Percentiles rank a stretch among this genome's conserved stretches.
phyloP scores from a whole-genome alignment of 2,797 vertebrate genomes.

The Enteromius anoplus region DNA sequence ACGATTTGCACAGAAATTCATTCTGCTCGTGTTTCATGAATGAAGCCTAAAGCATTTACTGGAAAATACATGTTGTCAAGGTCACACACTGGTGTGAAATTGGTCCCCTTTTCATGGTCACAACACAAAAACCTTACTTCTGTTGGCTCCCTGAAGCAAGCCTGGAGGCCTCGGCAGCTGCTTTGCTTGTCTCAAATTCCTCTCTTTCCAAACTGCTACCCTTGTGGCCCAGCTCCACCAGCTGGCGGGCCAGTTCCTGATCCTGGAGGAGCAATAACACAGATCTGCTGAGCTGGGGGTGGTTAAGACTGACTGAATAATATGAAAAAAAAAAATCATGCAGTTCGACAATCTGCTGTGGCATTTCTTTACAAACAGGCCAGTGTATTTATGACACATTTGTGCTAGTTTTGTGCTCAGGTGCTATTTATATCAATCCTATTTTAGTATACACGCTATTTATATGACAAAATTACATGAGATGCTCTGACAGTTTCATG shows the following conservation, averaged over 20 bases:
- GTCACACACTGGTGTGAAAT: slow-evolving; percentile 46
- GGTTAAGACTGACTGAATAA: slow-evolving; percentile 35
- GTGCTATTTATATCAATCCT: slow-evolving; percentile 20
- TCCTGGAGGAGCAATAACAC: slow-evolving; percentile 72
- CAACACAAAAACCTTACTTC: slow-evolving; percentile 74
- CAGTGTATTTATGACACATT: slow-evolving; percentile 23
- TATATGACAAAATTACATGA: slow-evolving; percentile 64
- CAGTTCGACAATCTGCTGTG: slow-evolving; percentile 20
- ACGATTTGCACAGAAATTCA: slow-evolving; percentile 29
- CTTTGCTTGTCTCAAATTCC: slow-evolving; percentile 83
- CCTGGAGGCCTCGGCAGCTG: slow-evolving; percentile 75
- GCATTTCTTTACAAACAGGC: slow-evolving; percentile 3
- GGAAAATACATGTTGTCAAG: slow-evolving; percentile 53
- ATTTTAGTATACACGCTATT: slow-evolving; percentile 28
- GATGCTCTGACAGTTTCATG: slow-evolving; percentile 64
- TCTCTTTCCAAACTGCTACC: slow-evolving; percentile 80
- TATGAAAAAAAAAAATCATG: slow-evolving; percentile 18
- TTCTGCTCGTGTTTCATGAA: slow-evolving; percentile 33
- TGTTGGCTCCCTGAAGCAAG: slow-evolving; percentile 72
- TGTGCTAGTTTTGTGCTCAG: slow-evolving; percentile 40
- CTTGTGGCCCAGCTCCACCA: slow-evolving; percentile 84
- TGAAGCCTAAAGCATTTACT: slow-evolving; percentile 34
- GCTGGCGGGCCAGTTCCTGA: slow-evolving; percentile 78
- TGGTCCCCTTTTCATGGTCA: slow-evolving; percentile 40
- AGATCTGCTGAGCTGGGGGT: slow-evolving; percentile 50